Evolutionary conservation across 2,113 vertebrate species (phyloP).

Genomic region (Tor tambroides): DNA sequence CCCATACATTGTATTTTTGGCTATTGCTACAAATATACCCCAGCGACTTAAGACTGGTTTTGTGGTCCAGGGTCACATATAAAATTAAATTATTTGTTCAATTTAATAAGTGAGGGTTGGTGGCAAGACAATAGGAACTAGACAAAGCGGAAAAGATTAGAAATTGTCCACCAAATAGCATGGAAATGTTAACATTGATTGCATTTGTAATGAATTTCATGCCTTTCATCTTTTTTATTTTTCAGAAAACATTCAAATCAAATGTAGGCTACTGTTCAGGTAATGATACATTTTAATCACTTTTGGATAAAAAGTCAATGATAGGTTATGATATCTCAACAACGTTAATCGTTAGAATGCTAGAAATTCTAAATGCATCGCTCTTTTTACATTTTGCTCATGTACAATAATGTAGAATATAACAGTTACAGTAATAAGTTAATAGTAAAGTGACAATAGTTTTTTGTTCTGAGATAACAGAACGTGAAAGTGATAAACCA

Average conservation of each 20-base stretch:
- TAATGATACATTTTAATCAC: background rate
- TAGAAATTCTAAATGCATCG: background rate
- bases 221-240: background rate
- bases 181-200: background rate
- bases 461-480: background rate
- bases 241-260: background rate
- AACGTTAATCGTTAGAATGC: too few relatives aligned
- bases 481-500: slow-evolving; percentile 16
- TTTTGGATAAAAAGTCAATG: background rate
- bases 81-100: background rate
- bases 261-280: background rate
- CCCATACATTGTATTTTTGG: too few relatives aligned
- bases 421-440: background rate
- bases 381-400: background rate
- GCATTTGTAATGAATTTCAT: background rate
- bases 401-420: background rate
- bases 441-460: background rate
- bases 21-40: too few relatives aligned
- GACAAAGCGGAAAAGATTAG: background rate
- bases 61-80: too few relatives aligned
- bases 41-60: too few relatives aligned
- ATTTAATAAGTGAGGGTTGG: background rate
- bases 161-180: background rate
- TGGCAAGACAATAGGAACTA: background rate
- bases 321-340: too few relatives aligned